A percentile compares a stretch with the other conserved stretches of the same genome.
phyloP scores from a whole-genome alignment of 1,140 invertebrate genomes.

The Lysiphlebus fabarum region DNA sequence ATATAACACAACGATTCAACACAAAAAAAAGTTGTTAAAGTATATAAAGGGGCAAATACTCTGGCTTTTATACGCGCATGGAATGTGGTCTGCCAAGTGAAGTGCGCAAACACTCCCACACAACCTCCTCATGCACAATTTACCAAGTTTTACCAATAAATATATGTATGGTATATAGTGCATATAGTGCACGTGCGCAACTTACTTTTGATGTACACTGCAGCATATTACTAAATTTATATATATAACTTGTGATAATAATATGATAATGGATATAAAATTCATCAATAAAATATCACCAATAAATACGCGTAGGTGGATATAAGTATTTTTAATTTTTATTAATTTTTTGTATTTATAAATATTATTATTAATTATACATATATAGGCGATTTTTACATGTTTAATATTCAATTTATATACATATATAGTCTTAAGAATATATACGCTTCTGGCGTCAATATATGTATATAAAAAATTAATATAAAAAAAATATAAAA shows the following conservation, averaged over 20 bases:
- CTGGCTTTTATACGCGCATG: slow-evolving; percentile 34
- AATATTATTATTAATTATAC: not conserved
- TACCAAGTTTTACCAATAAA: not conserved
- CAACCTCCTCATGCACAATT: slow-evolving; percentile 5
- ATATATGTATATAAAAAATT: no score
- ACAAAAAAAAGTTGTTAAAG: not conserved
- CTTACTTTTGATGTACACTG: no score
- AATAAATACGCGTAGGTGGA: not conserved
- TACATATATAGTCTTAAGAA: not conserved
- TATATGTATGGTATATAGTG: no score
- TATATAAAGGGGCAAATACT: slow-evolving; percentile 34
- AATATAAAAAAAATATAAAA: no score
- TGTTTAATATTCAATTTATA: not conserved
- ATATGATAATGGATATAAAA: no score
- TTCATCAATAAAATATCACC: not conserved
- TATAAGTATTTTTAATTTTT: not conserved
- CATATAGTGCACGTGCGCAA: slow-evolving; percentile 8
- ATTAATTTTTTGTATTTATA: not conserved
- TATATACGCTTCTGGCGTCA: slow-evolving; percentile 36
- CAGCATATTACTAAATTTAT: no score
- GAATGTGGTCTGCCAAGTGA: slow-evolving; percentile 50
- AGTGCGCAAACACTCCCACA: slow-evolving; percentile 33
- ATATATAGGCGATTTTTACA: no score
- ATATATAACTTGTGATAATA: no score
- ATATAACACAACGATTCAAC: not conserved